Evolutionary conservation across 2,888 invertebrate species (phyloP).

Genomic region (Tethea ocularis): DNA sequence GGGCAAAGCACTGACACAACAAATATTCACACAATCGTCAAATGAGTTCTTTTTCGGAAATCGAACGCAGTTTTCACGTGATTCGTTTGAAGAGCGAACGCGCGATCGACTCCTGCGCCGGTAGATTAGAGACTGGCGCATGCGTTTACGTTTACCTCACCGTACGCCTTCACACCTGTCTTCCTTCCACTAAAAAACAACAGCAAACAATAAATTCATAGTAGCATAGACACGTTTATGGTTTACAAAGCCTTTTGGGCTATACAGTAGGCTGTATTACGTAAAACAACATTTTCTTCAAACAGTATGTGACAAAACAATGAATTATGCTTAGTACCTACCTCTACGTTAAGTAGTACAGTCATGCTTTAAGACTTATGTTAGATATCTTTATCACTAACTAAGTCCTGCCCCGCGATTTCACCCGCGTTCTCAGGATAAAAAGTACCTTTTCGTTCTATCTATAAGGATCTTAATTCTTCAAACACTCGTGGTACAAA

Average conservation of each 20-base stretch:
- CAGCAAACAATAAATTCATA: slow-evolving; percentile 67
- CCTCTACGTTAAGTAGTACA: neutral
- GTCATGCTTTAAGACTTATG: too few species aligned
- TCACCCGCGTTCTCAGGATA: too few species aligned
- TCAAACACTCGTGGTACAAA: too few species aligned
- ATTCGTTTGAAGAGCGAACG: slow-evolving; percentile 29
- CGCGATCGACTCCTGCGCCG: slow-evolving; percentile 65
- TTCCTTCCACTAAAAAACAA: slow-evolving; percentile 65
- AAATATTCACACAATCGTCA: slow-evolving; percentile 15
- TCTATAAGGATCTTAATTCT: too few species aligned
- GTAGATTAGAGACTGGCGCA: slow-evolving; percentile 64
- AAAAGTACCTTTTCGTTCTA: too few species aligned
- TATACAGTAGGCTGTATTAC: neutral
- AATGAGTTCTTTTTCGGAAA: slow-evolving; percentile 7
- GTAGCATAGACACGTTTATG: slow-evolving; percentile 41
- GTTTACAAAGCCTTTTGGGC: slow-evolving; percentile 36
- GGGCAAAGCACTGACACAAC: slow-evolving; percentile 9
- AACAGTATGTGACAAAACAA: neutral
- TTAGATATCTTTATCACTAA: too few species aligned
- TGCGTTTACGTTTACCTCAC: slow-evolving; percentile 27
- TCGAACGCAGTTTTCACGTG: slow-evolving; percentile 29
- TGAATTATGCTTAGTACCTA: neutral
- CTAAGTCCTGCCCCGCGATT: too few species aligned
- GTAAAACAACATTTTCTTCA: neutral
- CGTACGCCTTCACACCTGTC: slow-evolving; percentile 66